Evolutionary conservation across 2,888 invertebrate species (phyloP).

Genomic region (Prostheceraeus crozeri): DNA sequence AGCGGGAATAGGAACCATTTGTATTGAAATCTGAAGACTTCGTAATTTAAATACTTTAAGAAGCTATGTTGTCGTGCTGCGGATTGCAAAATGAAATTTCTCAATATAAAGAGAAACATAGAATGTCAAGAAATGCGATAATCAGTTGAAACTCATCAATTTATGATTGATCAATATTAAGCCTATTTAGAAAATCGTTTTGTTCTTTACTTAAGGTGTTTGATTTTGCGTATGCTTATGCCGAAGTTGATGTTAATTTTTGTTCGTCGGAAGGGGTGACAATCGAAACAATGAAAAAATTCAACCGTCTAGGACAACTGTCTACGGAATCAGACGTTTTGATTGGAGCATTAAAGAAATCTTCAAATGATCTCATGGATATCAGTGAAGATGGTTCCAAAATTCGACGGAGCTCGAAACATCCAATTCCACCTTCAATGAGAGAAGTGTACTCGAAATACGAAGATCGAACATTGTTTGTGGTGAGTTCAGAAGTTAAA

Average conservation of each 20-base stretch:
- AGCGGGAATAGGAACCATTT: no score
- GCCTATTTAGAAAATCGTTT: neutral
- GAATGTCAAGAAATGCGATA: no score
- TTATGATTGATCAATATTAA: neutral
- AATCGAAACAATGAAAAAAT: conserved; percentile 72
- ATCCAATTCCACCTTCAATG: conserved; percentile 67
- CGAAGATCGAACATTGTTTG: conserved; percentile 4
- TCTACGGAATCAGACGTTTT: conserved; percentile 67
- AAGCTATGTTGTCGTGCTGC: no score
- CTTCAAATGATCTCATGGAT: conserved; percentile 67
- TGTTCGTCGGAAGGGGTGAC: conserved; percentile 79
- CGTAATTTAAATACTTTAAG: no score
- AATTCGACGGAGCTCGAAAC: conserved; percentile 67
- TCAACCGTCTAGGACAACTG: conserved; percentile 70
- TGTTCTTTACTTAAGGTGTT: neutral
- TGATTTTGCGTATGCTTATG: no score
- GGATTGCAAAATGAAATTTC: no score
- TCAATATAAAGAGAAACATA: no score
- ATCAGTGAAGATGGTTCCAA: conserved; percentile 68
- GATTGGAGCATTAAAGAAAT: conserved; percentile 67
- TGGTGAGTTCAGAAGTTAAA: neutral
- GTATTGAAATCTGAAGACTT: no score
- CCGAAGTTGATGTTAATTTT: no score
- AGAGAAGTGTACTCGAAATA: no score
- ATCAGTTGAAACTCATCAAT: conserved; percentile 1